Conservation (phyloP, 2,797 vertebrate genomes). For the Sciurus carolinensis region DNA sequence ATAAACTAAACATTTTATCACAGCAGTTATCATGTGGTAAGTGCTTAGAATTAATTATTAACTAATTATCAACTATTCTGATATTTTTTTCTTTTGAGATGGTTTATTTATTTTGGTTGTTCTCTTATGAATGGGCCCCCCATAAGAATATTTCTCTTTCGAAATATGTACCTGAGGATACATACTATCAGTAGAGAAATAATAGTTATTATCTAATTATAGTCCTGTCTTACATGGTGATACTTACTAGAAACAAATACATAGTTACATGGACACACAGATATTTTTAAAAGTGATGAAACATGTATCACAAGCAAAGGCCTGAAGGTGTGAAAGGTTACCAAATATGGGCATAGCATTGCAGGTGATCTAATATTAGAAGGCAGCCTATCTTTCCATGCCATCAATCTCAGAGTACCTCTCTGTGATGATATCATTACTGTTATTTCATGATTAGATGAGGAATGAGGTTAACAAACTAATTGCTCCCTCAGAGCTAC, state of each 20-base stretch:
- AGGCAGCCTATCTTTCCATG: neutral
- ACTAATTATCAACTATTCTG: neutral
- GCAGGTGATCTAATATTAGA: neutral
- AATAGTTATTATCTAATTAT: neutral
- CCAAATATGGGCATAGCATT: neutral
- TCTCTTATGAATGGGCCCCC: neutral
- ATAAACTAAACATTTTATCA: neutral
- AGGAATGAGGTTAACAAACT: neutral
- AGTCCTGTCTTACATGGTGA: neutral
- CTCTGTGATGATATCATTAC: neutral
- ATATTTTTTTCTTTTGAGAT: neutral
- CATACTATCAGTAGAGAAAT: neutral
- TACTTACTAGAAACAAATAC: neutral
- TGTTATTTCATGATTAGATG: neutral
- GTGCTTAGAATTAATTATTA: neutral
- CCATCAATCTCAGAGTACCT: neutral
- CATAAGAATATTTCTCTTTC: neutral
- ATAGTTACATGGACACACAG: neutral
- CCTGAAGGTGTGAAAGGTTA: neutral
- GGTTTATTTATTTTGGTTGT: neutral
- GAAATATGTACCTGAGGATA: neutral
- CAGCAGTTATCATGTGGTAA: neutral
- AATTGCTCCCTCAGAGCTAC: constrained; percentile 71
- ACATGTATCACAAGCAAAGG: neutral
- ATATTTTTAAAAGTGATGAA: neutral